These are phyloP conservation scores for Protomyctophum bolini DNA, from an alignment of 2,113 vertebrate species.

Conservation along the genomic window DNA sequence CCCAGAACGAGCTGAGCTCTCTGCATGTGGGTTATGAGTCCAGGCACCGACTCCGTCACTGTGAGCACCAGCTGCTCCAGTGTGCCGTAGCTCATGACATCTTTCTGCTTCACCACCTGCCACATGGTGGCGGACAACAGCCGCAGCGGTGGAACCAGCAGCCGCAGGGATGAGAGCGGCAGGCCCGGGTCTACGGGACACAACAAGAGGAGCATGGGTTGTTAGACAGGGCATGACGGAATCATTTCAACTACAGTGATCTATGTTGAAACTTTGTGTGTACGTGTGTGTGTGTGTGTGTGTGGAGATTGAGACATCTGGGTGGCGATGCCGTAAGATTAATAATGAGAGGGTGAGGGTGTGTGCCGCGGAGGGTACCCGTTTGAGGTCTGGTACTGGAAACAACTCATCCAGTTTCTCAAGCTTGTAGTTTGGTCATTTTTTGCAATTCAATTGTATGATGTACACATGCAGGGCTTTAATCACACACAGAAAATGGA, in stretches of 20 bases:
- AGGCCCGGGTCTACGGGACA: conserved; percentile 30
- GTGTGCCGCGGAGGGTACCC: conserved; percentile 56
- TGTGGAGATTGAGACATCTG: neutral
- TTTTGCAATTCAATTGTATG: no score
- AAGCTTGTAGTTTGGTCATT: no score
- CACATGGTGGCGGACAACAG: conserved; percentile 80
- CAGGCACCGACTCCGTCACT: conserved; percentile 74
- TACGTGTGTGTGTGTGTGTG: no score
- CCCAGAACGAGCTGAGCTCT: conserved; percentile 81
- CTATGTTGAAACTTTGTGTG: no score
- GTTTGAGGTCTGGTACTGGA: conserved; percentile 71
- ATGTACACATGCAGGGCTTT: no score
- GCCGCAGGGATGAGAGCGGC: conserved; percentile 56
- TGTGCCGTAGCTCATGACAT: conserved; percentile 73
- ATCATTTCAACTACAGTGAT: no score
- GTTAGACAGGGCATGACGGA: neutral
- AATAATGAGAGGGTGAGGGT: conserved; percentile 2
- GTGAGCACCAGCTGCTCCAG: conserved; percentile 77
- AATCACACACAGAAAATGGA: no score
- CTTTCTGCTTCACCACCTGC: conserved; percentile 71
- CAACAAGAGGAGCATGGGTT: neutral
- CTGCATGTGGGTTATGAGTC: conserved; percentile 79
- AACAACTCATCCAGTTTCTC: conserved; percentile 75
- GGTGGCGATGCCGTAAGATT: neutral
- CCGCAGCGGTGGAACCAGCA: conserved; percentile 71